These are phyloP conservation scores for Drosophila pachea DNA, from an alignment of 1,140 invertebrate species.

Conservation along the genomic window DNA sequence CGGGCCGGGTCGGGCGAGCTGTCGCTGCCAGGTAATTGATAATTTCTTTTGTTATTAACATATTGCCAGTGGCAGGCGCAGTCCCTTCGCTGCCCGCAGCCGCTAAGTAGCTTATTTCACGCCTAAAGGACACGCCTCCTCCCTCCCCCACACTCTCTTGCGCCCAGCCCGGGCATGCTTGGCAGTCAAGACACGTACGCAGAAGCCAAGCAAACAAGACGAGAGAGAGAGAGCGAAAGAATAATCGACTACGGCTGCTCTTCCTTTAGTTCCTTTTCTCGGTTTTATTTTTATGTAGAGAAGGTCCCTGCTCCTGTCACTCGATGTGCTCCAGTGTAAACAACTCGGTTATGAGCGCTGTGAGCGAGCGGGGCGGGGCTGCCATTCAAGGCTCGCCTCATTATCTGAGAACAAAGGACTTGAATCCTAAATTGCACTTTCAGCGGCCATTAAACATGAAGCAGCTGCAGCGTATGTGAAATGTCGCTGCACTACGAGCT, in stretches of 20 bases:
- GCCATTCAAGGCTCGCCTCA: slow-evolving; percentile 19
- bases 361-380: not conserved
- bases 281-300: not conserved
- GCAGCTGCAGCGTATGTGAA: slow-evolving; percentile 31
- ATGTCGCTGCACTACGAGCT: slow-evolving; percentile 40
- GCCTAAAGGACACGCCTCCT: slow-evolving; percentile 23
- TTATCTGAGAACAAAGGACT: slow-evolving; percentile 45
- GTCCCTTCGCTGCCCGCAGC: slow-evolving; percentile 7
- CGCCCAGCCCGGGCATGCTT: slow-evolving; percentile 3
- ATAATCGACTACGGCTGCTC: slow-evolving; percentile 40
- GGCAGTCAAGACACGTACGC: slow-evolving; percentile 34
- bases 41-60: slow-evolving; percentile 50
- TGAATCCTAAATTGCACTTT: slow-evolving; percentile 50
- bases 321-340: slow-evolving; percentile 45
- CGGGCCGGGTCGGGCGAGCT: not conserved
- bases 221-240: slow-evolving; percentile 19
- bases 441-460: slow-evolving; percentile 46
- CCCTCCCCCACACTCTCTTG: too few species aligned
- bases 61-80: slow-evolving; percentile 23
- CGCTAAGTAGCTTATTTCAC: slow-evolving; percentile 46
- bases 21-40: slow-evolving; percentile 42
- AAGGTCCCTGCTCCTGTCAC: slow-evolving; percentile 52
- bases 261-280: not conserved
- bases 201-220: slow-evolving; percentile 22
- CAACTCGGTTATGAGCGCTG: slow-evolving; percentile 27